Percentiles rank a stretch among this genome's conserved stretches.
Evolutionary conservation across 2,888 invertebrate genomes (phyloP).

Genomic region (Sphecodes monilicornis): DNA sequence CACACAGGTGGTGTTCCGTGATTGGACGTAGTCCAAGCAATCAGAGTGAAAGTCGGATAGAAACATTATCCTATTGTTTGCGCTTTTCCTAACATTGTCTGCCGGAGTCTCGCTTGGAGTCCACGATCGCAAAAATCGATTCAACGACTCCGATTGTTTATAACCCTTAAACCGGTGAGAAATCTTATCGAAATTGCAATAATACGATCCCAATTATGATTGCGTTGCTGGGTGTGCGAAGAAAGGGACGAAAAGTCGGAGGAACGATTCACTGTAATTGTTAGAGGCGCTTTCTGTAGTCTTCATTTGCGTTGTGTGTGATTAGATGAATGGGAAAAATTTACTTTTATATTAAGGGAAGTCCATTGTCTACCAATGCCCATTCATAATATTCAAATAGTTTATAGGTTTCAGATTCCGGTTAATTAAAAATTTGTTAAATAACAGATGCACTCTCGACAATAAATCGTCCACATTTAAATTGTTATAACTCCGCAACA

Average conservation of each 20-base stretch:
- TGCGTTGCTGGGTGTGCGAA: no score
- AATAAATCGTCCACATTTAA: no score
- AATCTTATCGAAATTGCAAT: neutral
- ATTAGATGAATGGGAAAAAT: neutral
- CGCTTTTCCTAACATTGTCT: slow-evolving; percentile 12
- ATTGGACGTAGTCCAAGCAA: slow-evolving; percentile 3
- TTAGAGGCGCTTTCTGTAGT: neutral
- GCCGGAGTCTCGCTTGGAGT: neutral
- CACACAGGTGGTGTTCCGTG: slow-evolving; percentile 7
- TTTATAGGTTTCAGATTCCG: no score
- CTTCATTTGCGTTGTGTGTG: neutral
- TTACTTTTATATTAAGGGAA: neutral
- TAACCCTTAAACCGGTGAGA: neutral
- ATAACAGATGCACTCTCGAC: no score
- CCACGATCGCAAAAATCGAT: neutral
- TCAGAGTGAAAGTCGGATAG: slow-evolving; percentile 17
- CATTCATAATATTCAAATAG: no score
- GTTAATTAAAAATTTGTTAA: no score
- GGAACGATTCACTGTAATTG: no score
- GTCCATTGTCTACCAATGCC: neutral
- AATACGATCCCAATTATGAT: no score
- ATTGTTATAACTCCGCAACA: no score
- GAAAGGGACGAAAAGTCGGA: no score
- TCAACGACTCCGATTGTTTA: neutral
- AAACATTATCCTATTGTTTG: slow-evolving; percentile 8